Evolutionary conservation across 2,888 invertebrate genomes (phyloP).

Genomic region (Caenorhabditis zanzibari): DNA sequence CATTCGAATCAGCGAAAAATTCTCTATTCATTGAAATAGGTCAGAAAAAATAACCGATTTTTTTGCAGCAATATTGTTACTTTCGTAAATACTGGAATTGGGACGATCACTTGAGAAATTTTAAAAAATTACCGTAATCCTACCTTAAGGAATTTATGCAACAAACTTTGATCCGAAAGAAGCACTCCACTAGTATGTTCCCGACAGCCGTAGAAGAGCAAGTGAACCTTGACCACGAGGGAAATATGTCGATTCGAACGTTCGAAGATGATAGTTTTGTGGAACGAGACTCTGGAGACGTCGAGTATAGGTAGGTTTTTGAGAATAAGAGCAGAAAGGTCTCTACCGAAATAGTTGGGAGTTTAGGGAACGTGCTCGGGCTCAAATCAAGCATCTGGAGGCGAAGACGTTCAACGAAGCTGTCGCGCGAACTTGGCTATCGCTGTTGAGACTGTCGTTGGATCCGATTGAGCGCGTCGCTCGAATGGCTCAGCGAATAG

Average conservation of each 20-base stretch:
- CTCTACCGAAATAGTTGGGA: conserved; percentile 2
- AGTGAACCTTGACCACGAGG: neutral
- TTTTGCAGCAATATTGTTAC: too few species aligned
- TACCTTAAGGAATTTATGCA: conserved; percentile 51
- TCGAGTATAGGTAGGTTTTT: conserved; percentile 23
- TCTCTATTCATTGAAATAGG: too few species aligned
- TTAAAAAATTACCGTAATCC: too few species aligned
- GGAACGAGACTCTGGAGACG: conserved; percentile 33
- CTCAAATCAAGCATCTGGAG: conserved; percentile 74
- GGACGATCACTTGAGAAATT: too few species aligned
- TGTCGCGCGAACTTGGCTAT: conserved; percentile 93
- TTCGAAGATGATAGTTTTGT: conserved; percentile 15
- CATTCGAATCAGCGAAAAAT: too few species aligned
- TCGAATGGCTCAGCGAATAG: conserved; percentile 89
- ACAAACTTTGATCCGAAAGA: conserved; percentile 46
- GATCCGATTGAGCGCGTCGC: conserved; percentile 91
- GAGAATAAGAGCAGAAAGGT: neutral
- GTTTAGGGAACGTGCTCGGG: conserved; percentile 56
- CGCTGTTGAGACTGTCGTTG: conserved; percentile 89
- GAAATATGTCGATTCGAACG: neutral
- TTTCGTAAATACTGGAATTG: too few species aligned
- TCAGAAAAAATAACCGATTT: too few species aligned
- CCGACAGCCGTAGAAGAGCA: conserved; percentile 40
- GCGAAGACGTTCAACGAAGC: conserved; percentile 84
- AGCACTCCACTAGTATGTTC: conserved; percentile 63